These are phyloP conservation scores for Limenitis camilla DNA, from an alignment of 2,888 invertebrate species.

Conservation along the genomic window DNA sequence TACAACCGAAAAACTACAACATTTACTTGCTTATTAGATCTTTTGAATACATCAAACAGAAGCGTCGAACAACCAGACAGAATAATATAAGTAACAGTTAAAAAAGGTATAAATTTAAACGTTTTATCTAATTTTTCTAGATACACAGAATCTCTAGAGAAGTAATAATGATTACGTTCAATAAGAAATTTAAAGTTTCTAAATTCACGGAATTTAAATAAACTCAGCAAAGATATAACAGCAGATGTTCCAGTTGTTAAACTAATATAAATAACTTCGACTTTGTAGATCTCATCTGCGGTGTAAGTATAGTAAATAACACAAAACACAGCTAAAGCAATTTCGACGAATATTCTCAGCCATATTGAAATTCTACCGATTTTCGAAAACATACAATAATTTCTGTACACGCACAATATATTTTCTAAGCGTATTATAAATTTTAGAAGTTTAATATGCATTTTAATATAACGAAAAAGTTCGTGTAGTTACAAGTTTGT, in stretches of 20 bases:
- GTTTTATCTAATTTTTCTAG: not conserved
- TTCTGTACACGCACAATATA: constrained; percentile 21
- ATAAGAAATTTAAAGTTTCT: not conserved
- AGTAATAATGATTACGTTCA: not conserved
- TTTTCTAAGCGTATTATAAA: constrained; percentile 19
- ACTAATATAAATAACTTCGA: not conserved
- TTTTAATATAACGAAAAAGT: not conserved
- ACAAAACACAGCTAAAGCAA: not conserved
- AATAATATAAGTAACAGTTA: not conserved
- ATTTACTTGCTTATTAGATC: not conserved
- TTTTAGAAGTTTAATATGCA: constrained; percentile 12
- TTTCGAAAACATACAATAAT: constrained; percentile 5
- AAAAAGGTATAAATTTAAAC: not conserved
- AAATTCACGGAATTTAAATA: not conserved
- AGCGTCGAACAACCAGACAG: not conserved
- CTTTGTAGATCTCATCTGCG: not conserved
- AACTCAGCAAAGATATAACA: not conserved
- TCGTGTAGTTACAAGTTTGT: not conserved
- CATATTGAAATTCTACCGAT: not conserved
- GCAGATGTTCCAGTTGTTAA: not conserved
- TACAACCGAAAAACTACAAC: not conserved
- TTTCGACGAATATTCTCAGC: constrained; percentile 13
- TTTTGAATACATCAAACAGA: not conserved
- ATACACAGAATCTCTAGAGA: constrained; percentile 1
- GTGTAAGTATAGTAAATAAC: not conserved